Evolutionary conservation across 2,888 invertebrate species (phyloP), one percentile per base, ranked within the genome.

Genomic region (Rhogogaster chlorosoma): DNA sequence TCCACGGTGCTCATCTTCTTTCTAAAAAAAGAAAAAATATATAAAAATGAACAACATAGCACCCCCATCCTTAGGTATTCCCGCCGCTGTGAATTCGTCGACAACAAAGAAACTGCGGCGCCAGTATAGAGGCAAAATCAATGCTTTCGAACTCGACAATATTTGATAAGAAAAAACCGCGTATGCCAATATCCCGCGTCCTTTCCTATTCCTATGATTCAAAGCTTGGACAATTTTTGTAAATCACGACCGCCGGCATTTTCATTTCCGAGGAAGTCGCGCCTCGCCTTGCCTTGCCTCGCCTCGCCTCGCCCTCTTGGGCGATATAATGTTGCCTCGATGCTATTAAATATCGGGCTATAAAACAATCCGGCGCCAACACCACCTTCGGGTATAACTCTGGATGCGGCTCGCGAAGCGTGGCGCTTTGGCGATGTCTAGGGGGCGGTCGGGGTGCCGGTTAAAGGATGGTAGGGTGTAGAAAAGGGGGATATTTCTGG

Each of bases 321-420:
- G 75, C 70, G 80, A 71, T 53, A 85, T 80, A 80, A 82, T 80
- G 80, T 80, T 71, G 82, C 82, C 18, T 83, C 82, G 67, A 82
- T 57, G 70, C 71, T 57, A 85, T 85, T 85, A 85, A 85, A 85
- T 82, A 85, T 83, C 57, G 82, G 70, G 53, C 67, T 71, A 82
- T 83, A 57, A 85, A 85, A 85, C 85, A 82, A 83, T 83, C 38
- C 32, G 61, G 45, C 57, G 71, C 73, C 83, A 53, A 83, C 83
- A 71, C 83, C 70, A 45, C 67, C 83, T 42, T 53, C 29, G 49
- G 83, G 61, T 83, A 67, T 67, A 83, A 71, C 71, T 83, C 67
- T 83, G 83, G 45, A 67, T 71, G n/a, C 83, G 83, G 83, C 70
- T 45, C 85, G 80, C 84, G 85, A 83, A 87, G 86, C 87, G 84